Percentiles rank a stretch among this genome's conserved stretches.
phyloP scores from a whole-genome alignment of 2,888 invertebrate genomes.

The Lithosia quadra region DNA sequence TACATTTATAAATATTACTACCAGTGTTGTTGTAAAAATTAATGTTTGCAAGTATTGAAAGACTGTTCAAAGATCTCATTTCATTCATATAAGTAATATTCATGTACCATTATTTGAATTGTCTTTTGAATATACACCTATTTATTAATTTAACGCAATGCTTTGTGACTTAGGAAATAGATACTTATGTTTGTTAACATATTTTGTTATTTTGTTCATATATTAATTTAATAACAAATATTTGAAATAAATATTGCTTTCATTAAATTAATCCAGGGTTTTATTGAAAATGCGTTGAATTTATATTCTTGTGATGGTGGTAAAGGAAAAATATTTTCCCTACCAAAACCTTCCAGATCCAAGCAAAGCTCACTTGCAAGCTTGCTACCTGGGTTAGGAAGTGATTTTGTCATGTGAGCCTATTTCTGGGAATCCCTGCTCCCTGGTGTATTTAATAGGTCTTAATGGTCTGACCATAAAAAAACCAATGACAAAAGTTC shows the following conservation, averaged over 20 bases:
- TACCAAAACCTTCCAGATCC: no score
- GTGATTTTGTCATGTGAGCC: no score
- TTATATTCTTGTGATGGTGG: no score
- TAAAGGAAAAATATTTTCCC: not conserved
- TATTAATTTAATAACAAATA: constrained; percentile 76
- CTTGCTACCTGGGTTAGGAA: no score
- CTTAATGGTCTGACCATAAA: no score
- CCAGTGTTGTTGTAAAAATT: constrained; percentile 22
- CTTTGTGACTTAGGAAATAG: constrained; percentile 80
- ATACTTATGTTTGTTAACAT: constrained; percentile 83
- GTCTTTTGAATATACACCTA: constrained; percentile 28
- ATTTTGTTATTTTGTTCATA: constrained; percentile 82
- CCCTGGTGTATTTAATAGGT: no score
- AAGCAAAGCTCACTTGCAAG: no score
- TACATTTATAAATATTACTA: constrained; percentile 25
- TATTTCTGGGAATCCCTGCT: no score
- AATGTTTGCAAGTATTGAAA: constrained; percentile 27
- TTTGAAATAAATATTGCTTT: constrained; percentile 82
- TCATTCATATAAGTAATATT: constrained; percentile 27
- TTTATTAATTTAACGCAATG: constrained; percentile 46
- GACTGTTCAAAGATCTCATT: constrained; percentile 54
- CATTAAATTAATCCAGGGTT: constrained; percentile 51
- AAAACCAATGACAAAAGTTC: no score
- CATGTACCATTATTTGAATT: constrained; percentile 23
- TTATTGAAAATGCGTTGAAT: constrained; percentile 19